Conservation (phyloP, 2,888 invertebrate species). For the Cryptus viduatorius region DNA sequence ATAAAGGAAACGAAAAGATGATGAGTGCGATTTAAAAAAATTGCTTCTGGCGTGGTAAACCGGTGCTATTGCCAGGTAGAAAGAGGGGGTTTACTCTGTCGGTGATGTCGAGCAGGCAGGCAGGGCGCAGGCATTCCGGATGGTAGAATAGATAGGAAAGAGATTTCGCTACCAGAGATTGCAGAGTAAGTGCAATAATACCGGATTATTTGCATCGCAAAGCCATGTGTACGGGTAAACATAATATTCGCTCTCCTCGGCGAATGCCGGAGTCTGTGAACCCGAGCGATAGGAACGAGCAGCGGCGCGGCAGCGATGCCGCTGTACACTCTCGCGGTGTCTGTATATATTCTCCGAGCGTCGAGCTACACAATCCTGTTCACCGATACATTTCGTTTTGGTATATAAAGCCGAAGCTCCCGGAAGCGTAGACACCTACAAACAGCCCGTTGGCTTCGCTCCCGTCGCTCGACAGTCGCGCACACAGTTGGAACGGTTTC, state of each 20-base stretch:
- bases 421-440: slow-evolving; percentile 4
- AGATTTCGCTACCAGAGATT: slow-evolving; percentile 66
- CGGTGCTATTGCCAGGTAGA: background rate
- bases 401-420: background rate
- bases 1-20: background rate
- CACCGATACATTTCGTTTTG: background rate
- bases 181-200: slow-evolving; percentile 85
- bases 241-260: slow-evolving; percentile 84
- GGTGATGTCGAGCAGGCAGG: background rate
- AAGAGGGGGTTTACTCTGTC: slow-evolving; percentile 11
- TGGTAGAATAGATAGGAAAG: slow-evolving; percentile 66
- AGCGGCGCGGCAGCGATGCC: slow-evolving; percentile 76
- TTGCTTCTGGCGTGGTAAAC: slow-evolving; percentile 11
- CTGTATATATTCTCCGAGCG: slow-evolving; percentile 53
- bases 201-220: slow-evolving; percentile 85
- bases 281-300: slow-evolving; percentile 76
- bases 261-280: slow-evolving; percentile 78
- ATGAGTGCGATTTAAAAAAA: slow-evolving; percentile 22
- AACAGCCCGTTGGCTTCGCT: slow-evolving; percentile 1
- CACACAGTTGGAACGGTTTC: background rate
- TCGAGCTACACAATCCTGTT: slow-evolving; percentile 60
- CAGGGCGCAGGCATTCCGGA: slow-evolving; percentile 57
- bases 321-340: slow-evolving; percentile 31
- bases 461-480: slow-evolving; percentile 34
- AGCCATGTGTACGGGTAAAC: slow-evolving; percentile 84